These are phyloP conservation scores for Hypomecis punctinalis DNA, from an alignment of 2,888 invertebrate genomes.

Conservation along the genomic window DNA sequence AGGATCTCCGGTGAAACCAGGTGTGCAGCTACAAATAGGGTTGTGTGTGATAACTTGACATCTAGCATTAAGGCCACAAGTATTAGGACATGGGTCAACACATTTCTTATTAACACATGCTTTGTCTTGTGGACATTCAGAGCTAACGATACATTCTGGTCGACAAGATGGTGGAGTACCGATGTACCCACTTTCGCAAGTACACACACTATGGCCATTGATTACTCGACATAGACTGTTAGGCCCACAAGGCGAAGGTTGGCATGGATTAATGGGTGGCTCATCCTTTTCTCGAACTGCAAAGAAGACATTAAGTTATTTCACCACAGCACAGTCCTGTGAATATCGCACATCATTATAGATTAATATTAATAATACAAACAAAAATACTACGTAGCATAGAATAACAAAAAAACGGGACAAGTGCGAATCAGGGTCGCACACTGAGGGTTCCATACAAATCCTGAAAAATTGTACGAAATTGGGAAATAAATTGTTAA, in stretches of 20 bases:
- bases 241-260: slow-evolving; percentile 93
- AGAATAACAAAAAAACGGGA: too few relatives aligned
- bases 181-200: slow-evolving; percentile 90
- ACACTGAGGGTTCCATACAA: too few relatives aligned
- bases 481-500: too few relatives aligned
- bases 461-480: too few relatives aligned
- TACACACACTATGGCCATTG: slow-evolving; percentile 92
- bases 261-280: slow-evolving; percentile 86
- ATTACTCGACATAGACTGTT: slow-evolving; percentile 91
- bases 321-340: too few relatives aligned
- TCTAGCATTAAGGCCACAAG: slow-evolving; percentile 92
- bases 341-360: too few relatives aligned
- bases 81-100: slow-evolving; percentile 91
- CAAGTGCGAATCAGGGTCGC: too few relatives aligned
- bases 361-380: too few relatives aligned
- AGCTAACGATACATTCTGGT: slow-evolving; percentile 93
- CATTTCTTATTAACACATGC: slow-evolving; percentile 93
- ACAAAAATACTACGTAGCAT: too few relatives aligned
- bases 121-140: slow-evolving; percentile 92
- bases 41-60: slow-evolving; percentile 94
- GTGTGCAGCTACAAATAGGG: slow-evolving; percentile 93
- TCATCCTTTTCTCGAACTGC: slow-evolving; percentile 53
- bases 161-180: slow-evolving; percentile 92
- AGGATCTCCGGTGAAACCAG: slow-evolving; percentile 92
- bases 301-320: slow-evolving; percentile 9